These are phyloP conservation scores for Apogon talboti DNA, from an alignment of 2,797 vertebrate genomes.

Conservation along the genomic window DNA sequence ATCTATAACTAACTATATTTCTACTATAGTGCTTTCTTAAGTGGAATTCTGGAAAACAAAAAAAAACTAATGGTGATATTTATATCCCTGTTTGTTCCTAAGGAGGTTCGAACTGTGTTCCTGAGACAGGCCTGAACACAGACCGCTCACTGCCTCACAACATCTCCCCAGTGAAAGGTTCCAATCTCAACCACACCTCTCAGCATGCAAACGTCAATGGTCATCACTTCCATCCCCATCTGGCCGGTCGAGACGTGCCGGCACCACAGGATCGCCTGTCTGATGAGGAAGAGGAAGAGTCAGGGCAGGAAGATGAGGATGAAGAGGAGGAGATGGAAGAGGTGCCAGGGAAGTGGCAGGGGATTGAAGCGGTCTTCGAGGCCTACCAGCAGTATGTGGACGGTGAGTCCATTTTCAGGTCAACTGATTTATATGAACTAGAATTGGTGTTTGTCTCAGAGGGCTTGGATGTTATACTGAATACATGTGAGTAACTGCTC, in stretches of 20 bases:
- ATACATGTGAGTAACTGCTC: neutral
- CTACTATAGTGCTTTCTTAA: no score
- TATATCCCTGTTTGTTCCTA: conserved; percentile 12
- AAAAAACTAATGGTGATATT: neutral
- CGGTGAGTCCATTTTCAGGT: conserved; percentile 75
- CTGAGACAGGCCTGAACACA: conserved; percentile 67
- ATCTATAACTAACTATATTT: neutral
- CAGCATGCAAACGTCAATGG: conserved; percentile 82
- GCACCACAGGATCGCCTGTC: conserved; percentile 50
- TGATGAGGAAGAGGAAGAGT: conserved; percentile 73
- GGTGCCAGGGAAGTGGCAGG: conserved; percentile 89
- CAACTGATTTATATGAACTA: neutral
- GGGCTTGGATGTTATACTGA: neutral
- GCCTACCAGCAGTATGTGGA: conserved; percentile 92
- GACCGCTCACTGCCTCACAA: conserved; percentile 85
- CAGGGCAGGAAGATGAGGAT: conserved; percentile 70
- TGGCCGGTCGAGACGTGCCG: conserved; percentile 58
- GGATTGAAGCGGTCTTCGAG: conserved; percentile 92
- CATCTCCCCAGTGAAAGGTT: conserved; percentile 84
- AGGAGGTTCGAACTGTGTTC: conserved; percentile 68
- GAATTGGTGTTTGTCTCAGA: neutral
- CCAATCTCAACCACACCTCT: conserved; percentile 47
- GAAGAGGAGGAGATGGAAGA: conserved; percentile 82
- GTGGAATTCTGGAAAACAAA: no score
- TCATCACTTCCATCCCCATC: conserved; percentile 65